Base-by-base conservation (phyloP, 2,113 vertebrate species). In the Oncorhynchus masou region DNA sequence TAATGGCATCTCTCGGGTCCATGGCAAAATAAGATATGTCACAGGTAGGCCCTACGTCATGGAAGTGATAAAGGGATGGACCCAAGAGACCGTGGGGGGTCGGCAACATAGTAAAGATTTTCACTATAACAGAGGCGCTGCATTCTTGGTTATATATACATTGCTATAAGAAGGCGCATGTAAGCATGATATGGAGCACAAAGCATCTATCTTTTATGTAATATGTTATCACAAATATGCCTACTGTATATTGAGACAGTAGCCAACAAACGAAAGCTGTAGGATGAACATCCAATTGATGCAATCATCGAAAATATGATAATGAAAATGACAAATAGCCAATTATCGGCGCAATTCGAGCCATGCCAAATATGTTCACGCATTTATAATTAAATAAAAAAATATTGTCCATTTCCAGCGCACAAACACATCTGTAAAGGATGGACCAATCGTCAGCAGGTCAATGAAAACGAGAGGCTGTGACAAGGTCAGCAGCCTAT, bases 401-500 rank as follows among this genome's bases (percentile, higher is more conserved):
- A 29, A 29, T 29, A 68, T 48, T 22, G 62, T 11, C 8, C 22
- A 11, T 64, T 8, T 67, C 25, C 65, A 29, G 25, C 7, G 20
- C 68, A 69, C 7, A 27, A 1, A 45, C 68, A 69, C 34, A 34
- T 73, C 80, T 86, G 79, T 72, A 64, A 84, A 74, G 79, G 89
- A 89, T 85, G 85, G 65, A 87, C 84, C 70, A 24, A 77, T 83
- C 89, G 66, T 39, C 81, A 81, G 84, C 84, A 74, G 80, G 87
- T 91, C 84, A 79, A 64, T 86, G 79, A 78, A 57, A 83, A 86
- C 83, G 81, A 83, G 79, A 76, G 80, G 82, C 74, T 74, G 70
- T 71, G 87, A 90, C 89, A 91, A 91, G 90, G 90, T 90, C 90
- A 90, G 70, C 25, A 74, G 77, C 79, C 79, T 22, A 57, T 73